These are phyloP conservation scores for Ooceraea biroi DNA, from an alignment of 1,140 invertebrate genomes.

Conservation along the genomic window DNA sequence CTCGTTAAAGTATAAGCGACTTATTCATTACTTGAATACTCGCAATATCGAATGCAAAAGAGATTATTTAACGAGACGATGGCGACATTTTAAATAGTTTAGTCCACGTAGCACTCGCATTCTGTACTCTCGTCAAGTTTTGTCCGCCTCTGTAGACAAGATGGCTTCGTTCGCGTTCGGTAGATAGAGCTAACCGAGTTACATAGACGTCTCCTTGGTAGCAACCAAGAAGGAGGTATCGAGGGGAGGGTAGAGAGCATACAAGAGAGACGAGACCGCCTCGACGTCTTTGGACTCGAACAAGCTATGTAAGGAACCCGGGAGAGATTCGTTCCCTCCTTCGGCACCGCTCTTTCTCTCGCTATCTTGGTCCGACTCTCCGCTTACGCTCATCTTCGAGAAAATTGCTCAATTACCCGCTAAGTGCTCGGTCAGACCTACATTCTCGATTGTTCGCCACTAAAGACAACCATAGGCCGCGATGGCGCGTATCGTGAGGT, in stretches of 20 bases:
- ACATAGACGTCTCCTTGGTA: slow-evolving; percentile 79
- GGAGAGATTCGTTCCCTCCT: slow-evolving; percentile 49
- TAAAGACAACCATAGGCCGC: slow-evolving; percentile 41
- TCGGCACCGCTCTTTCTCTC: slow-evolving; percentile 29
- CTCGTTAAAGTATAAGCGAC: neutral
- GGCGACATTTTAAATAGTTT: slow-evolving; percentile 54
- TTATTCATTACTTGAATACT: neutral
- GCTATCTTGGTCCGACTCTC: slow-evolving; percentile 4
- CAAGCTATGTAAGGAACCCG: slow-evolving; percentile 65
- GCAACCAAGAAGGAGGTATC: slow-evolving; percentile 68
- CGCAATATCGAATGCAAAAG: slow-evolving; percentile 12
- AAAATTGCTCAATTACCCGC: slow-evolving; percentile 86
- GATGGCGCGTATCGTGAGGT: slow-evolving; percentile 20
- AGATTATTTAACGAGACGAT: slow-evolving; percentile 41
- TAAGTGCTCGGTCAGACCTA: slow-evolving; percentile 85
- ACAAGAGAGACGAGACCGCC: slow-evolving; percentile 70
- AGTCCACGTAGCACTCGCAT: slow-evolving; percentile 26
- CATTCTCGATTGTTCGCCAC: slow-evolving; percentile 77
- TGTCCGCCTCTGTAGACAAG: slow-evolving; percentile 79
- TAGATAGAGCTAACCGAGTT: slow-evolving; percentile 83
- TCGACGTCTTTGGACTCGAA: slow-evolving; percentile 69
- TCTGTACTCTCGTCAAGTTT: slow-evolving; percentile 70
- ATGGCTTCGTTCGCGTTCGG: slow-evolving; percentile 81
- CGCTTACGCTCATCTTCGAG: slow-evolving; percentile 67
- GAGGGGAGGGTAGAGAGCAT: slow-evolving; percentile 52